phyloP scores from a whole-genome alignment of 37 sponge, comb jelly and placozoan genomes.

The Cladorhizidae sp. region DNA sequence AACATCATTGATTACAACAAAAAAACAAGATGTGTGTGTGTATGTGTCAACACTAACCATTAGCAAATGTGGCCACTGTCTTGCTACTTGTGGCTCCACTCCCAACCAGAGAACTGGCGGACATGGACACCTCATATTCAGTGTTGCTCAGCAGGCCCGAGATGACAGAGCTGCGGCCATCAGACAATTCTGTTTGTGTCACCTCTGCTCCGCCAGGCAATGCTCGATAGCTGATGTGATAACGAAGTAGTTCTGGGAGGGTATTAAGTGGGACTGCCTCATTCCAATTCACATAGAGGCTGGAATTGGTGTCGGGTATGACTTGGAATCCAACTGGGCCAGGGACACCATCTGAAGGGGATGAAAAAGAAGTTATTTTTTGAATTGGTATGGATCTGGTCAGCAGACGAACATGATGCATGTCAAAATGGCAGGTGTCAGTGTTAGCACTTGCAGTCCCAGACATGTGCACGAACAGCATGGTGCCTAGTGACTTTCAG shows the following conservation, averaged over 20 bases:
- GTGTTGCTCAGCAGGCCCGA: not conserved
- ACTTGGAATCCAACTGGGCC: conserved; percentile 15
- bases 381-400: too few species aligned
- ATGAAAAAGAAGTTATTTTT: too few species aligned
- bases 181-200: not conserved
- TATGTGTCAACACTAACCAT: too few species aligned
- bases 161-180: not conserved
- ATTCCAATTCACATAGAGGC: conserved; percentile 14
- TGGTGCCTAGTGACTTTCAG: too few species aligned
- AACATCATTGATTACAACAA: too few species aligned
- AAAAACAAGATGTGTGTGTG: too few species aligned
- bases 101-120: conserved; percentile 4
- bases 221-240: not conserved
- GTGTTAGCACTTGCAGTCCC: too few species aligned
- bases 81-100: not conserved
- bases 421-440: too few species aligned
- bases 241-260: conserved; percentile 13
- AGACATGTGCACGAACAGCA: too few species aligned
- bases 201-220: too few species aligned
- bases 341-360: not conserved
- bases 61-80: too few species aligned
- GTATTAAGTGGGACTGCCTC: not conserved
- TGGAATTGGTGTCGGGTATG: conserved; percentile 15
- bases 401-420: too few species aligned
- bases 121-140: not conserved